phyloP scores from a whole-genome alignment of 2,888 invertebrate genomes.

The Amitus sp. region DNA sequence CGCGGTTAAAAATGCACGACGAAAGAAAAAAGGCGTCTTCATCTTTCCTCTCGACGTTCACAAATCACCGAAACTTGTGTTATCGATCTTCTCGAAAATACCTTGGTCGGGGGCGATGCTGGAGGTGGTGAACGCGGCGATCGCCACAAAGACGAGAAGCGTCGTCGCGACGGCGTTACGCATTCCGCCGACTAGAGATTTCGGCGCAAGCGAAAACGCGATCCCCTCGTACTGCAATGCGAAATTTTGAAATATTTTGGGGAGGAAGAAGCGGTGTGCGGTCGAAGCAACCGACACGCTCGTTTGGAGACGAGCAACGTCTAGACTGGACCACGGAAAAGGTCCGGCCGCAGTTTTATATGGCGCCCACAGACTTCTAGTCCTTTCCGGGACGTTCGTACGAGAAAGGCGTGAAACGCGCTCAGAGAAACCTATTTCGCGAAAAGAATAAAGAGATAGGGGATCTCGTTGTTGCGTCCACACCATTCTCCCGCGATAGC shows the following conservation, averaged over 20 bases:
- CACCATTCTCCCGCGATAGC: no score
- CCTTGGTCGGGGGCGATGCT: constrained; percentile 52
- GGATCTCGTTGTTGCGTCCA: constrained; percentile 4
- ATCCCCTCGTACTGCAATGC: not conserved
- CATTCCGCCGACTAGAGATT: constrained; percentile 32
- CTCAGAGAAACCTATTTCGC: constrained; percentile 34
- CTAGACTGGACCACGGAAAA: constrained; percentile 56
- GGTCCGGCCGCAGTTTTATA: constrained; percentile 59
- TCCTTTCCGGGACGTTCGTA: constrained; percentile 44
- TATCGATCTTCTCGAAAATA: constrained; percentile 29
- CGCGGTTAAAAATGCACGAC: not conserved
- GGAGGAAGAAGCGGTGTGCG: constrained; percentile 16
- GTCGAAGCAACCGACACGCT: constrained; percentile 41
- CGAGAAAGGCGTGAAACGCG: constrained; percentile 40
- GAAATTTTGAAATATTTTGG: not conserved
- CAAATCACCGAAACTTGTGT: not conserved
- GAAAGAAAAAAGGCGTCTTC: not conserved
- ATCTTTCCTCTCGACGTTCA: not conserved
- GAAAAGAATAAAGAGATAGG: constrained; percentile 2
- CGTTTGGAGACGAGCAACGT: constrained; percentile 45
- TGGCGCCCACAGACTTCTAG: constrained; percentile 59
- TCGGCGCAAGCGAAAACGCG: not conserved
- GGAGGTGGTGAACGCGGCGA: constrained; percentile 46
- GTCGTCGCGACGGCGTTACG: constrained; percentile 42
- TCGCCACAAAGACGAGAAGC: constrained; percentile 43